Conservation (phyloP, 1,140 invertebrate genomes). For the Aphelenchoides fujianensis region DNA sequence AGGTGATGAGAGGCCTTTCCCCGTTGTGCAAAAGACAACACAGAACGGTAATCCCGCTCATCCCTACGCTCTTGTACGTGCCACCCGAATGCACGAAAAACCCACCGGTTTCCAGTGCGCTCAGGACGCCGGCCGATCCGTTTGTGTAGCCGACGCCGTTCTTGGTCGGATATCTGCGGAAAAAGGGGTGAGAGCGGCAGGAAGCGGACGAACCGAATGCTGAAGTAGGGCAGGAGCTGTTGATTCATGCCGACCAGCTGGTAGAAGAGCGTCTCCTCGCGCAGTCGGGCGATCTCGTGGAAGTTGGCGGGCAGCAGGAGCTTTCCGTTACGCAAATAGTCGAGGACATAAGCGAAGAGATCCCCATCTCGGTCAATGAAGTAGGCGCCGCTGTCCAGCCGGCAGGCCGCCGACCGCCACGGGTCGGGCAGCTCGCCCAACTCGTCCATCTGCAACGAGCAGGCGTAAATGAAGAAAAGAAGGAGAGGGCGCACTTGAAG, state of each 20-base stretch:
- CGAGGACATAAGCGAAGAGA: constrained; percentile 93
- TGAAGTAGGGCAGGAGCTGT: constrained; percentile 53
- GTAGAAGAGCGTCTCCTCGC: constrained; percentile 83
- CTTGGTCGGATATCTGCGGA: constrained; percentile 46
- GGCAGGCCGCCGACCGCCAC: constrained; percentile 73
- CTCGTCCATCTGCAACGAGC: constrained; percentile 23
- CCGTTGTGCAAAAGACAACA: too few species aligned
- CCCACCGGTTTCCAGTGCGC: constrained; percentile 47
- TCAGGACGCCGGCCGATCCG: constrained; percentile 23
- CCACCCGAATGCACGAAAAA: background rate
- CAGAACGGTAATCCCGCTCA: too few species aligned
- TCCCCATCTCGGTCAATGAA: constrained; percentile 96
- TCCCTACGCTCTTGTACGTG: too few species aligned
- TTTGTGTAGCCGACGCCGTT: constrained; percentile 36
- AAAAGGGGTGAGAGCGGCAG: too few species aligned
- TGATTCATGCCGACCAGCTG: constrained; percentile 67
- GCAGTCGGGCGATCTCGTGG: constrained; percentile 79
- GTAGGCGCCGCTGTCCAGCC: constrained; percentile 71
- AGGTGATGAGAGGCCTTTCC: too few species aligned
- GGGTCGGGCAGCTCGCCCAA: constrained; percentile 12
- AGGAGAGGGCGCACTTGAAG: constrained; percentile 4
- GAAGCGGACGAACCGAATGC: constrained; percentile 22
- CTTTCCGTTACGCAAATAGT: constrained; percentile 81
- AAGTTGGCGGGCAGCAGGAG: constrained; percentile 83
- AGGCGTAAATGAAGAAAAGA: background rate